A percentile compares a stretch with the other conserved stretches of the same genome.
phyloP scores from a whole-genome alignment of 2,113 vertebrate species.

The Balaeniceps rex region DNA sequence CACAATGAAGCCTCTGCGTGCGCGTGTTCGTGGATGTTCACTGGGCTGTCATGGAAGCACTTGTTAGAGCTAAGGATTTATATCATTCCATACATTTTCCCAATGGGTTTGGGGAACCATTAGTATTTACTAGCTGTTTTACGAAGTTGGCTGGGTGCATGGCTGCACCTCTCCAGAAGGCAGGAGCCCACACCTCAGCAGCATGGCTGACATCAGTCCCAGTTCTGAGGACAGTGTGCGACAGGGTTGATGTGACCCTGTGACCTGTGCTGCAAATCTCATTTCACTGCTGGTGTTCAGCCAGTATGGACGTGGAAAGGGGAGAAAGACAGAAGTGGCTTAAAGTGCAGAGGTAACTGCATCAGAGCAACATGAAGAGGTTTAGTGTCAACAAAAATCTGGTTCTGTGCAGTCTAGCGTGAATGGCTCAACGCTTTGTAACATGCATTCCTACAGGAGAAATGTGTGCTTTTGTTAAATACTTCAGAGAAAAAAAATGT shows the following conservation, averaged over 20 bases:
- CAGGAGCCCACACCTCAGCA: not conserved
- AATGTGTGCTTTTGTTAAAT: not conserved
- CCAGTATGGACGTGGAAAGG: accelerated
- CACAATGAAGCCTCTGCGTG: not conserved
- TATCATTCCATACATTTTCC: not conserved
- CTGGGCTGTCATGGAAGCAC: not conserved
- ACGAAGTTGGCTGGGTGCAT: not conserved
- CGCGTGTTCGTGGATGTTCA: not conserved
- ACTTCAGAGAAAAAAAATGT: not conserved
- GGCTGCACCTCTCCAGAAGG: not conserved
- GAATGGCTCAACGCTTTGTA: not conserved
- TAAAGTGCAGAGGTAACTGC: not conserved
- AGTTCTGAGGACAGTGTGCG: accelerated
- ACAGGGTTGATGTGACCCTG: not conserved
- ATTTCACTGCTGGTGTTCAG: not conserved
- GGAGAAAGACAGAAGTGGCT: not conserved
- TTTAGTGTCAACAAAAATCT: not conserved
- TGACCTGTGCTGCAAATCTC: not conserved
- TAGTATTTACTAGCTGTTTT: not conserved
- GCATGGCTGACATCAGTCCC: accelerated
- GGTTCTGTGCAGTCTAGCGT: accelerated
- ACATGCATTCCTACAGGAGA: not conserved
- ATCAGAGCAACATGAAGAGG: not conserved
- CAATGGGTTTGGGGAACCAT: not conserved
- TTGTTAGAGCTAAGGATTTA: not conserved